These are phyloP conservation scores for Pogona vitticeps DNA, from an alignment of 2,113 vertebrate genomes.

Conservation along the genomic window DNA sequence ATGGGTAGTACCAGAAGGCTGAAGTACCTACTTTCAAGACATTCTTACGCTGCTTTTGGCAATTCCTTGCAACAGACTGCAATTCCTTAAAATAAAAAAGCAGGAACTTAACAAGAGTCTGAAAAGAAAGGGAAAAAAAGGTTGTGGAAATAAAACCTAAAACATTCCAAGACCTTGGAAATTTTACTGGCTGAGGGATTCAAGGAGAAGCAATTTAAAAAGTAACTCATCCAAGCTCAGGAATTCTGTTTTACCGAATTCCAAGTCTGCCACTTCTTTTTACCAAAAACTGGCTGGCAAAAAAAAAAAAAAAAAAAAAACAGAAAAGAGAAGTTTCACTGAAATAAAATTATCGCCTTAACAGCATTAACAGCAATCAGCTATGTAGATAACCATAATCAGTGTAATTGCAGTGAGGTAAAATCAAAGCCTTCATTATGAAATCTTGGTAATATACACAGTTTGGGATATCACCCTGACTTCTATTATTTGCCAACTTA, in stretches of 20 bases:
- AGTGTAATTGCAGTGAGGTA: constrained; percentile 34
- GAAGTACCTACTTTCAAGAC: not conserved
- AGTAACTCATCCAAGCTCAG: not conserved
- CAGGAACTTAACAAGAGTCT: not conserved
- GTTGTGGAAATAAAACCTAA: no score
- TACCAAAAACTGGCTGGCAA: not conserved
- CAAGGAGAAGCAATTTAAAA: not conserved
- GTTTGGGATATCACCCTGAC: constrained; percentile 37
- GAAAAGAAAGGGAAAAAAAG: not conserved
- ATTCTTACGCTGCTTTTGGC: not conserved
- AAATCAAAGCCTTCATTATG: constrained; percentile 53
- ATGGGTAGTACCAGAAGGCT: not conserved
- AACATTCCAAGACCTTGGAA: not conserved
- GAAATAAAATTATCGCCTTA: constrained; percentile 26
- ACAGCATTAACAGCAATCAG: constrained; percentile 48
- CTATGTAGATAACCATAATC: constrained; percentile 37
- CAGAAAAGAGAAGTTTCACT: constrained; percentile 19
- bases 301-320: not conserved
- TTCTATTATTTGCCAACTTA: constrained; percentile 34
- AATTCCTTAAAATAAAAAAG: not conserved
- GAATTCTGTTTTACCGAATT: not conserved
- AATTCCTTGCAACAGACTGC: not conserved
- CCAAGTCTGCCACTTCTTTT: not conserved
- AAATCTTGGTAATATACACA: constrained; percentile 52
- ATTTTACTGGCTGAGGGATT: not conserved